A percentile compares a stretch with the other conserved stretches of the same genome.
Evolutionary conservation across 2,888 invertebrate species (phyloP).

Genomic region (Leucophenga maculata): DNA sequence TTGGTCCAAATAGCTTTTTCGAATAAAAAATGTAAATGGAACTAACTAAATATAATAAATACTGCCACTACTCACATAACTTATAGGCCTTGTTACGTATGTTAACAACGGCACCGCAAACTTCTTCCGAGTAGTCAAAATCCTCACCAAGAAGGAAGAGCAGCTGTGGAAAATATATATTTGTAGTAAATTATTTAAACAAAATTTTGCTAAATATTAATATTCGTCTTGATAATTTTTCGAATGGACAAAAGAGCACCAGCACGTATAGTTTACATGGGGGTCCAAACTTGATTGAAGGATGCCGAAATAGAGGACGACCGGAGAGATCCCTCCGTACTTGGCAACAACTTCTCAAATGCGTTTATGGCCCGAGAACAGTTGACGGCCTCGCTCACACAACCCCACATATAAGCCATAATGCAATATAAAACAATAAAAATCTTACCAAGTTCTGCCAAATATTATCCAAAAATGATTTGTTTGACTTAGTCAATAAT

Average conservation of each 20-base stretch:
- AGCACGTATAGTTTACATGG: too few species aligned
- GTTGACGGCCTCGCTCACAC: too few species aligned
- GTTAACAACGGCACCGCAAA: conserved; percentile 97
- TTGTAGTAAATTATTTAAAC: not conserved
- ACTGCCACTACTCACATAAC: conserved; percentile 77
- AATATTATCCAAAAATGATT: conserved; percentile 81
- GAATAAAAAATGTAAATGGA: not conserved
- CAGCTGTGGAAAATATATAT: conserved; percentile 72
- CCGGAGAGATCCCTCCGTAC: too few species aligned
- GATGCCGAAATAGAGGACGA: too few species aligned
- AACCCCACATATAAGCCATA: not conserved
- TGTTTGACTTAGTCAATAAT: conserved; percentile 80
- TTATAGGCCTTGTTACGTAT: conserved; percentile 92
- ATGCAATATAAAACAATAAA: too few species aligned
- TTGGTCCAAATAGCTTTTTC: conserved; percentile 86
- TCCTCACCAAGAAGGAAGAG: conserved; percentile 94
- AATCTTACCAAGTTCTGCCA: conserved; percentile 83
- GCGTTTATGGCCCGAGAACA: too few species aligned
- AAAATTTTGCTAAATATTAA: too few species aligned
- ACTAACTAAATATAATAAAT: not conserved
- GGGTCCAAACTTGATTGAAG: too few species aligned
- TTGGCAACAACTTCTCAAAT: too few species aligned
- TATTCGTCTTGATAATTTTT: too few species aligned
- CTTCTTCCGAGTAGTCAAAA: conserved; percentile 91
- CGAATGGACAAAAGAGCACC: too few species aligned